Evolutionary conservation across 2,797 vertebrate species (phyloP), one percentile per base, ranked within the genome.

Genomic region (Dendrocincla fuliginosa): DNA sequence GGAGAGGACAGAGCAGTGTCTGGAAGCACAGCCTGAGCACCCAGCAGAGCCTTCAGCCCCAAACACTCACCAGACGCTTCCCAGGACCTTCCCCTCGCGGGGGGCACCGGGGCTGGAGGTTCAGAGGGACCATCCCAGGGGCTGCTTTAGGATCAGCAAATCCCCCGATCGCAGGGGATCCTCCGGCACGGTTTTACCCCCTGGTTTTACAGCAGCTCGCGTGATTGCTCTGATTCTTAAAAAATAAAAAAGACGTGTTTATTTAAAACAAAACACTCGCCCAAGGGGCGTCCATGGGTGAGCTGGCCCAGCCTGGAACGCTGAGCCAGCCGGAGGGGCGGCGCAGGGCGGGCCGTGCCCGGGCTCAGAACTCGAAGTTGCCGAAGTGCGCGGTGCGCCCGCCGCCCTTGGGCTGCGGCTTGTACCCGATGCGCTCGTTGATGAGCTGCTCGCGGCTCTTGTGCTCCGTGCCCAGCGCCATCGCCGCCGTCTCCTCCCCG

Each of bases 341-440:
- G 44, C 15, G 44, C 44, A 44, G 44, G 44, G 44, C 41, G 44
- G 44, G 44, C 44, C 44, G 19, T 44, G 44, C 44, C 44, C 44
- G 44, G 19, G 44, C 44, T 46, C 60, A 63, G 97, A 99, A 99
- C 95, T 99, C 99, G 95, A 99, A 98, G 96, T 98, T 99, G 77
- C 99, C 99, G 95, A 99, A 99, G 35, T 99, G 98, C 2, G 99
- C 98, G 0, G 99, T 98, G 77, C 99, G 98, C 17, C 98, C 99
- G 55, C 98, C 98, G 2, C 98, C 98, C 95, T 99, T 99, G 49
- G 99, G 99, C 95, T 99, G 99, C 4, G 99, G 99, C 84, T 99
- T 99, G 97, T 99, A 99, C 53, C 99, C 99, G 35, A 99, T 99
- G 60, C 99, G 98, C 79, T 99, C 99, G 11, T 98, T 98, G 76